These are phyloP conservation scores for Taphrorychus bicolor DNA, from an alignment of 2,888 invertebrate species.

Conservation along the genomic window DNA sequence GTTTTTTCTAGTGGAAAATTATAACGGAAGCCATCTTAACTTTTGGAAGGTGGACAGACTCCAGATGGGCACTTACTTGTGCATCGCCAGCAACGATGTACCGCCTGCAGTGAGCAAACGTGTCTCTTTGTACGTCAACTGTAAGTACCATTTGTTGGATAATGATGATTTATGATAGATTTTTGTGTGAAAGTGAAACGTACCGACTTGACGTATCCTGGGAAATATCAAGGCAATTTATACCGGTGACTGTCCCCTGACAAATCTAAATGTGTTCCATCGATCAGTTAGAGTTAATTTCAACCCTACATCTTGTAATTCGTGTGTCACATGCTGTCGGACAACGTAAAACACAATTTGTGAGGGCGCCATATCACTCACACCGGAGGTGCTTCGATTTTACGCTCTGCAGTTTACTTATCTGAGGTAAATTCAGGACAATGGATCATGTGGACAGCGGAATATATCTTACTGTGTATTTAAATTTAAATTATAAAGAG, in stretches of 20 bases:
- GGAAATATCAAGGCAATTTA: no score
- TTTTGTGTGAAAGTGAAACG: no score
- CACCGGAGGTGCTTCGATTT: background rate
- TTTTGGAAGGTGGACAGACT: conserved; percentile 83
- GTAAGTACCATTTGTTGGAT: conserved; percentile 67
- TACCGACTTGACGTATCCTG: no score
- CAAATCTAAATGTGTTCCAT: background rate
- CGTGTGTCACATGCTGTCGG: background rate
- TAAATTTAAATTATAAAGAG: no score
- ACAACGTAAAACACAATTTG: background rate
- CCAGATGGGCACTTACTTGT: conserved; percentile 92
- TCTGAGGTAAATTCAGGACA: no score
- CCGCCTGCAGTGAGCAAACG: conserved; percentile 90
- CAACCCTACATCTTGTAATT: background rate
- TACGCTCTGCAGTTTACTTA: background rate
- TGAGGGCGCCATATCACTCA: background rate
- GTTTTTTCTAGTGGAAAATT: conserved; percentile 68
- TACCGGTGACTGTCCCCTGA: no score
- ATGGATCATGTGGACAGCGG: no score
- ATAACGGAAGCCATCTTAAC: conserved; percentile 76
- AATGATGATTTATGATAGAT: no score
- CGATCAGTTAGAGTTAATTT: conserved; percentile 3
- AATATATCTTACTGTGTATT: no score
- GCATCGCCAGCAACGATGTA: conserved; percentile 91
- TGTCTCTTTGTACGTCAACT: conserved; percentile 86